These are phyloP conservation scores for Ormyrus rosae DNA, from an alignment of 2,888 invertebrate species.

Conservation along the genomic window DNA sequence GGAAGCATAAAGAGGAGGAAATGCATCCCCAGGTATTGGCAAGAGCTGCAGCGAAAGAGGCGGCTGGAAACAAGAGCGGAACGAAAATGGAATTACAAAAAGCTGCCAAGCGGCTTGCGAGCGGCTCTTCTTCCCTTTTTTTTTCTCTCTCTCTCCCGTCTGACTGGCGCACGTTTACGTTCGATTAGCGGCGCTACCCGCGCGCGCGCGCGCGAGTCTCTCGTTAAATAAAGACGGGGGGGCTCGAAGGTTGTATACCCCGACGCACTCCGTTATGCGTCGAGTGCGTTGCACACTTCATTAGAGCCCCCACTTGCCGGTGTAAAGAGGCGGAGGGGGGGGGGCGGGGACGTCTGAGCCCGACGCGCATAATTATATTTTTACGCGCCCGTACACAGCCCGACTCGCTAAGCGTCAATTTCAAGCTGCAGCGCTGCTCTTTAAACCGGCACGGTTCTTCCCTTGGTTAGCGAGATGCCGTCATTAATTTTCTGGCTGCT, in stretches of 20 bases:
- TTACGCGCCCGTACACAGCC: no score
- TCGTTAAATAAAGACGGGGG: conserved; percentile 18
- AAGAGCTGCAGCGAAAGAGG: not conserved
- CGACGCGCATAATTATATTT: no score
- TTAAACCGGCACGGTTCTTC: no score
- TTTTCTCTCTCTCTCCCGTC: not conserved
- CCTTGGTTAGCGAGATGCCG: no score
- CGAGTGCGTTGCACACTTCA: conserved; percentile 4
- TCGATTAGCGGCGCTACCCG: conserved; percentile 32
- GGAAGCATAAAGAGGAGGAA: not conserved
- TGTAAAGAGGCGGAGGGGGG: no score
- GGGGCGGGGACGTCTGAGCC: no score
- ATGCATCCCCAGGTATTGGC: not conserved
- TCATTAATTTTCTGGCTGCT: no score
- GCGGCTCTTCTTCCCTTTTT: no score
- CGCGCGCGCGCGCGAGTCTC: not conserved
- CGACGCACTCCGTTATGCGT: not conserved
- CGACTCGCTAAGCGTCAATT: no score
- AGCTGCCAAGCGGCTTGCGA: not conserved
- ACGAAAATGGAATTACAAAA: conserved; percentile 15
- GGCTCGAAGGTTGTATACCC: not conserved
- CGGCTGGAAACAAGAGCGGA: not conserved
- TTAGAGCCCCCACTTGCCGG: not conserved
- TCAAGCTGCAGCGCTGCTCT: no score
- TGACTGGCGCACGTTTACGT: conserved; percentile 22